A percentile compares a stretch with the other conserved stretches of the same genome.
phyloP scores from a whole-genome alignment of 2,797 vertebrate species.

The Argyrosomus regius region DNA sequence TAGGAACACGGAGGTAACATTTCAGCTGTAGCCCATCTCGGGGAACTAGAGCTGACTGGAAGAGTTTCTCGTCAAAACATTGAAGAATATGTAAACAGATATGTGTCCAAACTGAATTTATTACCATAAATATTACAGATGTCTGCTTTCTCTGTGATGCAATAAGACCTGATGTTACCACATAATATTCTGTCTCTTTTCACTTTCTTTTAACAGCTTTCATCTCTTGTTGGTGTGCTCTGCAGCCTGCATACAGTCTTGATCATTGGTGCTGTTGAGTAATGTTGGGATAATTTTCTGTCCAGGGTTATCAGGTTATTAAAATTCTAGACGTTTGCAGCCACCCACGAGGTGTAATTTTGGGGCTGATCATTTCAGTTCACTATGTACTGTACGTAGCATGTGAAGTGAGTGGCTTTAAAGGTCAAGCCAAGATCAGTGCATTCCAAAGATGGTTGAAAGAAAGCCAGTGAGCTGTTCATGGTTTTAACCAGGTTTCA shows the following conservation, averaged over 20 bases:
- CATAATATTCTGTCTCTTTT: constrained; percentile 21
- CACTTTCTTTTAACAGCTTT: not conserved
- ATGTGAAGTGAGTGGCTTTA: constrained; percentile 19
- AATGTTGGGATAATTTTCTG: not conserved
- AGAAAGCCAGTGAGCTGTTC: constrained; percentile 7
- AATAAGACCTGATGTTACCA: not conserved
- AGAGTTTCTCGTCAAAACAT: constrained; percentile 7
- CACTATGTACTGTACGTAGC: constrained; percentile 8
- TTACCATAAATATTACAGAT: constrained; percentile 39
- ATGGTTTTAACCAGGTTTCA: constrained; percentile 6
- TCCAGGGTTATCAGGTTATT: no score
- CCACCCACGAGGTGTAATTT: not conserved
- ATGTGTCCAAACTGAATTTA: not conserved
- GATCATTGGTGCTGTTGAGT: not conserved
- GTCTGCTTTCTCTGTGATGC: not conserved
- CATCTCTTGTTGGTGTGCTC: not conserved
- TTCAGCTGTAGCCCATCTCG: constrained; percentile 2
- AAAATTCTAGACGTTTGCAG: not conserved
- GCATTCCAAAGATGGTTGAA: constrained; percentile 52
- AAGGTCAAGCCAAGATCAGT: constrained; percentile 40
- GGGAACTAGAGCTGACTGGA: not conserved
- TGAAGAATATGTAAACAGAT: not conserved
- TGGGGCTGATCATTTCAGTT: not conserved
- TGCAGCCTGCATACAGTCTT: not conserved
- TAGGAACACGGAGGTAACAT: constrained; percentile 31